These are phyloP conservation scores for Melangyna quadrimaculata DNA, from an alignment of 2,888 invertebrate species.

Conservation along the genomic window DNA sequence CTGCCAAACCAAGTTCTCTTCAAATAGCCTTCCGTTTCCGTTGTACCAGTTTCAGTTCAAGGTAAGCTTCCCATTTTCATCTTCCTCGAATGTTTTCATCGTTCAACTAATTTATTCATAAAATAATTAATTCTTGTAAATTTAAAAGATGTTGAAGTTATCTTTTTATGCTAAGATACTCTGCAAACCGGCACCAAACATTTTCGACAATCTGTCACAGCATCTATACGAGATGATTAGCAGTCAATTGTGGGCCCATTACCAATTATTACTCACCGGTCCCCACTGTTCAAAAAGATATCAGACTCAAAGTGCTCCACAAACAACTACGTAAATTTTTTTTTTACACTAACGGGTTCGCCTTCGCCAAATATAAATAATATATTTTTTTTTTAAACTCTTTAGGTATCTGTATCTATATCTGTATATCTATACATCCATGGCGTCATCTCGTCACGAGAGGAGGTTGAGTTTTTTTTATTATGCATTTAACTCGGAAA, in stretches of 20 bases:
- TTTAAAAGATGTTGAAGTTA: too few relatives aligned
- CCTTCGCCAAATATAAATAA: conserved; percentile 16
- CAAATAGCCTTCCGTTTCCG: not conserved
- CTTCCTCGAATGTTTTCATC: not conserved
- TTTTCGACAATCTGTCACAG: conserved; percentile 6
- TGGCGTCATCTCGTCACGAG: conserved; percentile 22
- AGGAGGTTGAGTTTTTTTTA: conserved; percentile 10
- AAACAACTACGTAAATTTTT: not conserved
- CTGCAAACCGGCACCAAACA: not conserved
- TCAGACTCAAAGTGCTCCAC: not conserved
- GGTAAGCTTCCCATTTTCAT: not conserved
- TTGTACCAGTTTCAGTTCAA: not conserved
- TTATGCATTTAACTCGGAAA: conserved; percentile 24
- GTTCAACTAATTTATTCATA: not conserved
- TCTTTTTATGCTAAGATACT: not conserved
- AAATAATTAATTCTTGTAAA: not conserved
- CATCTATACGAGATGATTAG: not conserved
- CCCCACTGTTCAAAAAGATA: conserved; percentile 5
- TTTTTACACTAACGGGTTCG: conserved; percentile 31
- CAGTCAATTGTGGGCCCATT: conserved; percentile 18
- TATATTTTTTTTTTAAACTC: not conserved
- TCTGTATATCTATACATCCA: not conserved
- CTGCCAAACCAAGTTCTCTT: too few relatives aligned
- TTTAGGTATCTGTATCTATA: not conserved
- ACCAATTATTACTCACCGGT: not conserved